phyloP scores from a whole-genome alignment of 2,888 invertebrate species.

The Maniola hyperantus region DNA sequence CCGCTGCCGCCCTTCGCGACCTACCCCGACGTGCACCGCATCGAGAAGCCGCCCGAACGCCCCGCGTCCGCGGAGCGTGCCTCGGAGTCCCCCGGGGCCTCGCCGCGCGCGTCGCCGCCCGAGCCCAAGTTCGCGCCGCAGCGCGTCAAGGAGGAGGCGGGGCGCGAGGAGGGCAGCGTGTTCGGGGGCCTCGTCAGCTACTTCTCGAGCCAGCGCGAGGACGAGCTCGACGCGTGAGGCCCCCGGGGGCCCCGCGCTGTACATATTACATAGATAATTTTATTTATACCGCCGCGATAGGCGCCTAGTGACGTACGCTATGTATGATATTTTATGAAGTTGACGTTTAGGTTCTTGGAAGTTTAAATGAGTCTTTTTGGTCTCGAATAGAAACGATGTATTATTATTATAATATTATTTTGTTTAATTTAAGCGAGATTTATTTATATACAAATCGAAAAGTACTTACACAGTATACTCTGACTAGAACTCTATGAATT shows the following conservation, averaged over 20 bases:
- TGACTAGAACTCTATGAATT: slow-evolving; percentile 78
- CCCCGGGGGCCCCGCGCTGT: slow-evolving; percentile 50
- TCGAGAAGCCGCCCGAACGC: slow-evolving; percentile 37
- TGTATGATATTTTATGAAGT: slow-evolving; percentile 65
- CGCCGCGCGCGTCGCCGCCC: slow-evolving; percentile 24
- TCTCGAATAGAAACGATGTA: slow-evolving; percentile 77
- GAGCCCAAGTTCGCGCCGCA: slow-evolving; percentile 21
- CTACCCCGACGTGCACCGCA: slow-evolving; percentile 48
- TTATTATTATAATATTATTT: slow-evolving; percentile 57
- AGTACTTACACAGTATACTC: slow-evolving; percentile 81
- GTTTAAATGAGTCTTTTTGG: slow-evolving; percentile 71
- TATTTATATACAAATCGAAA: slow-evolving; percentile 76
- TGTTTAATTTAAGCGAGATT: slow-evolving; percentile 80
- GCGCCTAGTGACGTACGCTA: slow-evolving; percentile 46
- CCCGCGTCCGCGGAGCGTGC: slow-evolving; percentile 26
- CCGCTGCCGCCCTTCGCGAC: slow-evolving; percentile 40
- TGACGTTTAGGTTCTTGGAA: slow-evolving; percentile 53
- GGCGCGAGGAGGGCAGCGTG: slow-evolving; percentile 86
- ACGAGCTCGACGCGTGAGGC: slow-evolving; percentile 88
- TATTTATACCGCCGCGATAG: slow-evolving; percentile 55
- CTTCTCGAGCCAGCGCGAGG: slow-evolving; percentile 94
- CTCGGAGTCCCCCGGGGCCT: slow-evolving; percentile 30
- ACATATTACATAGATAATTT: slow-evolving; percentile 59
- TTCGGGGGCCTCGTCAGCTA: slow-evolving; percentile 96
- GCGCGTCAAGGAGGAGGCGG: slow-evolving; percentile 64